Conservation (phyloP, 1,140 invertebrate species). For the Dinothrombium tinctorium region DNA sequence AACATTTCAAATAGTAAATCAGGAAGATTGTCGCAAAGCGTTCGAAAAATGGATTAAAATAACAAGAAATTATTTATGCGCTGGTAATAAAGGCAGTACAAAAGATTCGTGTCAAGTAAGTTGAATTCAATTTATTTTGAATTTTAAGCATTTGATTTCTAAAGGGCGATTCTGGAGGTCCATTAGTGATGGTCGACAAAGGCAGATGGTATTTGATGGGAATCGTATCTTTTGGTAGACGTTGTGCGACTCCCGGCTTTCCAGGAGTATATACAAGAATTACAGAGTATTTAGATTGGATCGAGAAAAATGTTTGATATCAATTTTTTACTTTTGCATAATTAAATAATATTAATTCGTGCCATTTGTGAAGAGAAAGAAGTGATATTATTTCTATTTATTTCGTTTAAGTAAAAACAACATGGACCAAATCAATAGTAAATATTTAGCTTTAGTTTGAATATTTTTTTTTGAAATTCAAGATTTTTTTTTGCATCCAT, state of each 20-base stretch:
- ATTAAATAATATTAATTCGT: too few relatives aligned
- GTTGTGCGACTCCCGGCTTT: slow-evolving; percentile 18
- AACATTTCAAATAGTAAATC: slow-evolving; percentile 3
- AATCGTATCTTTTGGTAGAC: slow-evolving; percentile 42
- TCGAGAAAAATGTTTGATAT: slow-evolving; percentile 8
- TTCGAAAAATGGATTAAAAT: slow-evolving; percentile 1
- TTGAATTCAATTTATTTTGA: neutral
- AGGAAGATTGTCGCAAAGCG: neutral
- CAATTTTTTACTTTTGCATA: too few relatives aligned
- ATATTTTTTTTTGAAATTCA: too few relatives aligned
- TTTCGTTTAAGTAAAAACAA: too few relatives aligned
- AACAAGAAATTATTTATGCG: slow-evolving; percentile 4
- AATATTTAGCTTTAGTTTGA: too few relatives aligned
- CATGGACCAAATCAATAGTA: too few relatives aligned
- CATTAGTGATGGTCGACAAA: slow-evolving; percentile 13
- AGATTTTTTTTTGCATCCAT: too few relatives aligned
- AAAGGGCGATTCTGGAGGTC: slow-evolving; percentile 16
- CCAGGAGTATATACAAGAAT: slow-evolving; percentile 25
- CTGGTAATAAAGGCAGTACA: slow-evolving; percentile 2
- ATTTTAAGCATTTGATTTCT: neutral
- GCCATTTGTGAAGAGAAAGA: too few relatives aligned
- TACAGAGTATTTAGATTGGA: slow-evolving; percentile 20
- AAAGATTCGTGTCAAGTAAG: slow-evolving; percentile 51
- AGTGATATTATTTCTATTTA: too few relatives aligned
- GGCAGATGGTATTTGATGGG: slow-evolving; percentile 27